These are phyloP conservation scores for Oconnorella tubifera DNA, from an alignment of 2,888 invertebrate species.

Conservation along the genomic window DNA sequence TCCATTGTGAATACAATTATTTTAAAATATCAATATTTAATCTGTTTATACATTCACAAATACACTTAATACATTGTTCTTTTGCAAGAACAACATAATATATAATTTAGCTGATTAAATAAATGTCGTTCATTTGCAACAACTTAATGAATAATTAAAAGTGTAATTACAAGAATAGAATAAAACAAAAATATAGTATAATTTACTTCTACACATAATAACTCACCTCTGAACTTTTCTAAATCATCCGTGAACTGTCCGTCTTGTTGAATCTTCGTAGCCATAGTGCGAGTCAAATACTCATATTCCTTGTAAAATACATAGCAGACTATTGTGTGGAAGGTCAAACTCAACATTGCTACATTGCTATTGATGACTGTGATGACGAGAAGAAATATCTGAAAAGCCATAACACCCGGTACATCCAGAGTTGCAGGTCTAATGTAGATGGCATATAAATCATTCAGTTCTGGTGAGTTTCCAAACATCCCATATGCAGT, in stretches of 20 bases:
- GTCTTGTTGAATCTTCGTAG: constrained; percentile 29
- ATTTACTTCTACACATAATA: no score
- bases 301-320: constrained; percentile 35
- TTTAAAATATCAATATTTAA: no score
- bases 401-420: constrained; percentile 18
- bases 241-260: constrained; percentile 32
- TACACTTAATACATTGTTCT: no score
- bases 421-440: constrained; percentile 16
- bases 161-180: no score
- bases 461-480: not conserved
- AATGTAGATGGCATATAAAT: constrained; percentile 23
- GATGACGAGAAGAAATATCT: constrained; percentile 26
- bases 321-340: constrained; percentile 30
- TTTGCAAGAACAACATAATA: no score
- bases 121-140: no score
- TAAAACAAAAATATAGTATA: no score
- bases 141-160: no score
- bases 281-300: constrained; percentile 26
- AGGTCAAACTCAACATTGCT: constrained; percentile 26
- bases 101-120: no score
- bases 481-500: constrained; percentile 27
- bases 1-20: no score
- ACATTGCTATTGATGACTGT: constrained; percentile 20
- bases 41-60: no score
- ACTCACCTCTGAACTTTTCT: constrained; percentile 37